Evolutionary conservation across 2,113 vertebrate species (phyloP), one percentile per base, ranked within the genome.

Genomic region (Pogonocichla stellata): DNA sequence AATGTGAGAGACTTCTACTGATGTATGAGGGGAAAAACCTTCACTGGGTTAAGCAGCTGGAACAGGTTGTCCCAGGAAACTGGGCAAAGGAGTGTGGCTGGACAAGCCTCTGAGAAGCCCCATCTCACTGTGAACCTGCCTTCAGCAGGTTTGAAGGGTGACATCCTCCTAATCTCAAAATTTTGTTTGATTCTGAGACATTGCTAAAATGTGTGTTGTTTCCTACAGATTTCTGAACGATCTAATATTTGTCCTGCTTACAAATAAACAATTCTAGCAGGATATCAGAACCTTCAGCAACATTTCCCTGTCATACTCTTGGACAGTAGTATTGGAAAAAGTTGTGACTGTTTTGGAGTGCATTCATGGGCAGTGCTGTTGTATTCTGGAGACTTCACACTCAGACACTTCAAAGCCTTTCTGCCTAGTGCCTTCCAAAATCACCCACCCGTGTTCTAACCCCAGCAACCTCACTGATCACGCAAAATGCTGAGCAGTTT

Each of bases 401-500:
- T 57, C 8, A 4, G n/a, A 31, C 10, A 5, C n/a, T 66, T 94
- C 24, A 66, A 42, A 66, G 65, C 38, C 34, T 85, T 80, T 77
- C 54, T 86, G 19, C 60, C 10, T 24, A 12, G 20, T 34, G 67
- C 56, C 54, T 87, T 86, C 71, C 51, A 77, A 53, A 73, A 20
- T 90, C 64, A 48, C 20, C 50, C 45, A 24, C 20, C 60, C 58
- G 92, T 56, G 8, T 80, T 54, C 29, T 47, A 86, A 47, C 38
- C 13, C 13, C 31, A 14, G 25, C 36, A 31, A 0, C 28, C 36
- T 57, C 2, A 0, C 8, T 54, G 26, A 36, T 77, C 9, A 15
- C 51, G 64, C 50, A 78, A 85, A 82, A 73, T 38, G 33, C 36
- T 6, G 0, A 67, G 36, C 14, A 19, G 15, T 62, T 72, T 88